Evolutionary conservation across 2,888 invertebrate species (phyloP), one percentile per base, ranked within the genome.

Genomic region (Luperina nickerlii): DNA sequence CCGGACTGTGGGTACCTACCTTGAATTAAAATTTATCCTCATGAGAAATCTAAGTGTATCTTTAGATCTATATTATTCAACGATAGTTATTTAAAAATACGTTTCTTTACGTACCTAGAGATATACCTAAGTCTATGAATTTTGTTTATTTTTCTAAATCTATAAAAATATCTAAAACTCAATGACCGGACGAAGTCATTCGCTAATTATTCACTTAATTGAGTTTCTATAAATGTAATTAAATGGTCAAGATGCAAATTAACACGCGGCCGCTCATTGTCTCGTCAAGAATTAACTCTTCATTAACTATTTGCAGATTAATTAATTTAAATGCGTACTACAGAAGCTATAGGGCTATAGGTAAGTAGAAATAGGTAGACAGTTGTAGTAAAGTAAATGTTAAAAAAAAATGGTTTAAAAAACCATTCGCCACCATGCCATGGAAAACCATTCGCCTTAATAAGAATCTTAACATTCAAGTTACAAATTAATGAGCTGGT

Each of bases 181-280:
- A 74, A 71, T 57, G 71, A 81, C 42, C 45, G 51, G 76, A 69
- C 42, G 72, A 63, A 79, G 67, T 78, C 83, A 67, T 68, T 72
- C 42, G 48, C 51, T 66, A 79, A 82, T 78, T 80, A 75, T 67
- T 62, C 38, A 82, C 67, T 62, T 74, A 75, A 81, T 85, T 79
- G 54, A 74, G 77, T 82, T 78, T 80, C 79, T 82, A 20, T 81
- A 76, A 81, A 81, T 79, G 70, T 78, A 79, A 85, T 80, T 79
- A 68, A 74, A 83, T 70, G 74, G 85, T 74, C 48, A 77, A 83
- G 62, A 80, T 70, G 65, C 62, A n/a, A 83, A 86, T 85, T 83
- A 83, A 18, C 78, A 71, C 70, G 86, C 74, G 63, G n/a, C 71
- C 62, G 65, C 32, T 65, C 66, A 27, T 80, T 78, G 75, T 67